These are phyloP conservation scores for Rhea americana DNA, from an alignment of 2,113 vertebrate genomes.

Conservation along the genomic window DNA sequence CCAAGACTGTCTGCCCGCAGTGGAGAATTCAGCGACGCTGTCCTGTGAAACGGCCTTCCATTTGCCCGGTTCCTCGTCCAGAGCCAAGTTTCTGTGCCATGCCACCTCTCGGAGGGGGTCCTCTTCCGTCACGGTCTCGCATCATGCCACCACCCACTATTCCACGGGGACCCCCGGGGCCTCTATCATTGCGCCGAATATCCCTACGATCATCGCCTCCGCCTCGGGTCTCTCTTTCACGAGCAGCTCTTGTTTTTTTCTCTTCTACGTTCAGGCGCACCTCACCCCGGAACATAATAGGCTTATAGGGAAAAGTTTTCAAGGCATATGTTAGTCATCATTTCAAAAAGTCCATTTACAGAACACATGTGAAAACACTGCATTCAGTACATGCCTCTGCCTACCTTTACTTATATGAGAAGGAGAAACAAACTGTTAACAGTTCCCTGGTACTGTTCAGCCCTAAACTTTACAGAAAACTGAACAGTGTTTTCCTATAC, in stretches of 20 bases:
- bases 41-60: constrained; percentile 90
- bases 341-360: rapidly evolving
- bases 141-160: constrained; percentile 92
- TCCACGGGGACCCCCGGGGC: constrained; percentile 88
- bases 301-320: constrained; percentile 75
- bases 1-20: constrained; percentile 71
- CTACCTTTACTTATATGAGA: rapidly evolving
- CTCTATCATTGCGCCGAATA: constrained; percentile 89
- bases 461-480: rapidly evolving
- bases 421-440: rapidly evolving
- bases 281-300: constrained; percentile 97
- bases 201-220: constrained; percentile 90
- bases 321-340: constrained; percentile 27
- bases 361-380: rapidly evolving
- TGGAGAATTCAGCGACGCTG: constrained; percentile 86
- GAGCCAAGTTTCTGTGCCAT: constrained; percentile 91
- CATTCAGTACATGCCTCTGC: rapidly evolving
- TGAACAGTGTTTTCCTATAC: neutral
- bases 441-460: neutral
- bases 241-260: constrained; percentile 93
- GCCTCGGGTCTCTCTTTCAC: constrained; percentile 89
- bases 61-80: constrained; percentile 84
- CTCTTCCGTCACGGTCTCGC: constrained; percentile 91
- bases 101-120: constrained; percentile 87
- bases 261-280: constrained; percentile 98